A percentile compares a stretch with the other conserved stretches of the same genome.
phyloP scores from a whole-genome alignment of 2,888 invertebrate genomes.

The Orchesellides sinensis region DNA sequence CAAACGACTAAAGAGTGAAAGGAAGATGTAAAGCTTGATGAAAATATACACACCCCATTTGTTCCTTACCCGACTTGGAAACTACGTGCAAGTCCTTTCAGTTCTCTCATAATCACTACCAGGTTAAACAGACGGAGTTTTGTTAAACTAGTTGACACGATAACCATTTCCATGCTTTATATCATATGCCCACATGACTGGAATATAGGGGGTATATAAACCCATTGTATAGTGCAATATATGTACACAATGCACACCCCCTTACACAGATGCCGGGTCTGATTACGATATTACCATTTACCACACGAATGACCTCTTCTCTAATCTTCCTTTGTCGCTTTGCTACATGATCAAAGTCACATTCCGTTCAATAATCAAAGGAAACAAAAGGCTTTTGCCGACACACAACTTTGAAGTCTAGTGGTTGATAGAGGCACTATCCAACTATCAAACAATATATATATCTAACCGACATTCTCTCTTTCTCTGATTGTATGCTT shows the following conservation, averaged over 20 bases:
- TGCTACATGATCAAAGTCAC: constrained; percentile 74
- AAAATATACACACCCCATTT: constrained; percentile 28
- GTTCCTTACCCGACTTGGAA: no score
- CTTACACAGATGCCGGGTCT: constrained; percentile 56
- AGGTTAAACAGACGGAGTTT: no score
- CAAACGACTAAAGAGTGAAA: neutral
- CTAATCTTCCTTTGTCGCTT: constrained; percentile 72
- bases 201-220: neutral
- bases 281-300: constrained; percentile 71
- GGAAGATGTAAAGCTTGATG: constrained; percentile 13
- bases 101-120: no score
- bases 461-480: neutral
- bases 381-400: constrained; percentile 68
- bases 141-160: constrained; percentile 11
- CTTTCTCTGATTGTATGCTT: constrained; percentile 26
- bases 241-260: neutral
- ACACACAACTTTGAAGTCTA: constrained; percentile 55
- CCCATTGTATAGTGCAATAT: neutral
- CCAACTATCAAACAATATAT: constrained; percentile 36
- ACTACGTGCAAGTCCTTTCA: no score
- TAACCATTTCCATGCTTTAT: no score
- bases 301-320: constrained; percentile 74
- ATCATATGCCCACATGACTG: constrained; percentile 1
- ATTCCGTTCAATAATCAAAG: constrained; percentile 74
- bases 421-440: constrained; percentile 62